Conservation (phyloP, 2,888 invertebrate species). For the Cremastinae sp. region DNA sequence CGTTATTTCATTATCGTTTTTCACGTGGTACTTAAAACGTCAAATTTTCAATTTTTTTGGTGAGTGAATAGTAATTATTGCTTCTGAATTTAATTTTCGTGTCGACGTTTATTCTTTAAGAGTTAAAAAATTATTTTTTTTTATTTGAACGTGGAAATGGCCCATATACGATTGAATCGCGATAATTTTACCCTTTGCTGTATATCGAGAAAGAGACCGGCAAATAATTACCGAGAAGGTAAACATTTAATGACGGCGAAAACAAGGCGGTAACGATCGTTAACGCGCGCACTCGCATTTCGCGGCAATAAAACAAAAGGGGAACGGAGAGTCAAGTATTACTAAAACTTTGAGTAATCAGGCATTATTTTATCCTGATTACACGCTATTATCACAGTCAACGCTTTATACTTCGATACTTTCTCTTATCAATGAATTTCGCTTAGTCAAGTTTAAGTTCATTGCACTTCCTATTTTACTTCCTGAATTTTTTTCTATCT, state of each 20-base stretch:
- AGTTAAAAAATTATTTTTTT: too few species aligned
- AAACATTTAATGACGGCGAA: too few species aligned
- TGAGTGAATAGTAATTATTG: too few species aligned
- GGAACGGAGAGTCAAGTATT: not conserved
- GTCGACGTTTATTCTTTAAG: too few species aligned
- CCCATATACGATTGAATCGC: too few species aligned
- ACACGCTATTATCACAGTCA: conserved; percentile 6
- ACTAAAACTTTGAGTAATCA: conserved; percentile 8
- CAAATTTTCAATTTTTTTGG: too few species aligned
- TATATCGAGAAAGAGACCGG: conserved; percentile 11
- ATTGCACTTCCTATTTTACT: not conserved
- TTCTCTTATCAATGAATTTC: conserved; percentile 14
- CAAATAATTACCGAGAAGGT: conserved; percentile 16
- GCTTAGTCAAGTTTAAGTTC: conserved; percentile 17
- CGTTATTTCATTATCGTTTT: too few species aligned
- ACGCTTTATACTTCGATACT: conserved; percentile 11
- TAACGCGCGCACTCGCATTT: not conserved
- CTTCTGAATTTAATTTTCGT: too few species aligned
- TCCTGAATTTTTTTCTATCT: not conserved
- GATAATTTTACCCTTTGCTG: not conserved
- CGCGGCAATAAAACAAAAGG: not conserved
- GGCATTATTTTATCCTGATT: conserved; percentile 18
- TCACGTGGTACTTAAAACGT: too few species aligned
- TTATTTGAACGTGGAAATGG: too few species aligned
- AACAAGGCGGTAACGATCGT: conserved; percentile 15